phyloP scores from a whole-genome alignment of 2,113 vertebrate species.

The Chiloscyllium plagiosum region DNA sequence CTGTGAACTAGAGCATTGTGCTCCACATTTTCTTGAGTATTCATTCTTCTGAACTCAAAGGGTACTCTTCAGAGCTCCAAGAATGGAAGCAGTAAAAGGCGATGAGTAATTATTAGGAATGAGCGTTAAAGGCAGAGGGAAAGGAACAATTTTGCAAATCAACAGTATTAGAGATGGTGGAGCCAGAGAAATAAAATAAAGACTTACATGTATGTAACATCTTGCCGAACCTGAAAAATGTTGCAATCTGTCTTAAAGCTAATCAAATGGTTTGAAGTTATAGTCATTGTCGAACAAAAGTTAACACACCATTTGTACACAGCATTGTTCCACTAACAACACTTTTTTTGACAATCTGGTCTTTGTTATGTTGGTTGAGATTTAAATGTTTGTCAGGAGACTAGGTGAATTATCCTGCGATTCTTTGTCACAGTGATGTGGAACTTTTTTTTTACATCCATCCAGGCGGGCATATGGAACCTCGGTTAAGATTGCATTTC shows the following conservation, averaged over 20 bases:
- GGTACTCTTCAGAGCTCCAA: background rate
- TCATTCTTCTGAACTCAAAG: background rate
- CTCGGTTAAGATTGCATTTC: background rate
- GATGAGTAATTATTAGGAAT: background rate
- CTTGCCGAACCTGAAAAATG: background rate
- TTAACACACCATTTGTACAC: background rate
- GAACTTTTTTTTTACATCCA: background rate
- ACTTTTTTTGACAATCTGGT: background rate
- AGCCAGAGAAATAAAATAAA: background rate
- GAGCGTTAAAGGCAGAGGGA: background rate
- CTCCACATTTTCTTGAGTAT: background rate
- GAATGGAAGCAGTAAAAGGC: background rate
- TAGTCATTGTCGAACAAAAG: background rate
- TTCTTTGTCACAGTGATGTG: background rate
- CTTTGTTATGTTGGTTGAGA: background rate
- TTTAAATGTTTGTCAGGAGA: too few relatives aligned
- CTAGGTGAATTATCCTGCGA: background rate
- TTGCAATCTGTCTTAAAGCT: background rate
- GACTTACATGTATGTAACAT: background rate
- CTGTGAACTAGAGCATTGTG: background rate
- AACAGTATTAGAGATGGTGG: background rate
- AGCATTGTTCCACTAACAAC: background rate
- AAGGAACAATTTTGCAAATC: background rate
- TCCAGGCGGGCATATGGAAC: background rate
- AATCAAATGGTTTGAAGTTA: background rate